These are phyloP conservation scores for Pecten maximus DNA, from an alignment of 2,888 invertebrate genomes.

Conservation along the genomic window DNA sequence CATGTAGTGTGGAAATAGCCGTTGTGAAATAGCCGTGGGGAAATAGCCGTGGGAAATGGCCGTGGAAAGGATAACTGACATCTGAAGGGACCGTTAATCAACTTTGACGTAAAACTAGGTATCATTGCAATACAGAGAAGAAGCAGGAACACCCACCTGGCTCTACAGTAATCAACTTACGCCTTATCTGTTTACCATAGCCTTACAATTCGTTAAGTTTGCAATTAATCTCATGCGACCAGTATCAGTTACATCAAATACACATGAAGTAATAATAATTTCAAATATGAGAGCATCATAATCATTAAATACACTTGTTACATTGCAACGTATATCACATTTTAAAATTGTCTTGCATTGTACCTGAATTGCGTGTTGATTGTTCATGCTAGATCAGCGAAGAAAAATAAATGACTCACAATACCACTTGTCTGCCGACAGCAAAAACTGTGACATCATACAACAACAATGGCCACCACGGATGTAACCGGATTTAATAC, in stretches of 20 bases:
- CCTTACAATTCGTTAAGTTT: background rate
- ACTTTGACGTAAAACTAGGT: no score
- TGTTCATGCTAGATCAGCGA: no score
- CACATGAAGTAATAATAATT: no score
- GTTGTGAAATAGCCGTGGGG: no score
- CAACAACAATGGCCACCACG: background rate
- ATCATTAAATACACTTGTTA: background rate
- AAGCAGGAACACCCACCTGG: background rate
- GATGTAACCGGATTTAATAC: background rate
- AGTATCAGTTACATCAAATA: background rate
- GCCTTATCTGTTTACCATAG: background rate
- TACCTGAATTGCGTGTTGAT: background rate
- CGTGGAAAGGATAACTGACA: no score
- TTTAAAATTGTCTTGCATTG: background rate
- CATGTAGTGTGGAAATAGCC: no score
- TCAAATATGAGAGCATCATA: background rate
- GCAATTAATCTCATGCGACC: background rate
- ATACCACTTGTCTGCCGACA: no score
- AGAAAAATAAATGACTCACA: no score
- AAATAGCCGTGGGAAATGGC: no score
- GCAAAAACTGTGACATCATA: no score
- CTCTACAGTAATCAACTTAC: background rate
- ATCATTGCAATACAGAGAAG: no score
- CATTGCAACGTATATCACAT: background rate
- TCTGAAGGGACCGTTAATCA: no score